phyloP scores from a whole-genome alignment of 2,888 invertebrate species.

The Ophion obscuratus region DNA sequence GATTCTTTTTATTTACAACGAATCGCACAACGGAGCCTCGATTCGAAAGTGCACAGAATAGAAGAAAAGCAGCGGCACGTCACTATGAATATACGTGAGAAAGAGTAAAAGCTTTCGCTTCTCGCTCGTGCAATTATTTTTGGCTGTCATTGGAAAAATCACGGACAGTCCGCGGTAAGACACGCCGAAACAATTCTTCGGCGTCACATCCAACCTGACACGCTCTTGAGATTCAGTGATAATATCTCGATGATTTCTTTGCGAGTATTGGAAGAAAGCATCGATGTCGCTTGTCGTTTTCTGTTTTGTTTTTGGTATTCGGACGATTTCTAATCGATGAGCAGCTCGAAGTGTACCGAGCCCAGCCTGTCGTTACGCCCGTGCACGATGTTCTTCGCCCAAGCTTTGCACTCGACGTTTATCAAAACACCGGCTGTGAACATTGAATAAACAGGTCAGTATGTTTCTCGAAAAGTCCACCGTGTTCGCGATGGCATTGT shows the following conservation, averaged over 20 bases:
- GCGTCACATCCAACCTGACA: background rate
- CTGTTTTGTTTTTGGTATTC: background rate
- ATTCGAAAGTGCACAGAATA: slow-evolving; percentile 8
- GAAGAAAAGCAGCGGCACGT: slow-evolving; percentile 7
- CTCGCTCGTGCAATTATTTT: background rate
- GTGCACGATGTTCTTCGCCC: slow-evolving; percentile 89
- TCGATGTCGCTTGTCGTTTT: background rate
- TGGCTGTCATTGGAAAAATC: slow-evolving; percentile 8
- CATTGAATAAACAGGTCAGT: slow-evolving; percentile 11
- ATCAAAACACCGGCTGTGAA: slow-evolving; percentile 87
- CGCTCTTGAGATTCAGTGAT: slow-evolving; percentile 21
- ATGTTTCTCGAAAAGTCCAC: slow-evolving; percentile 12
- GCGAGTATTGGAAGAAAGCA: slow-evolving; percentile 13
- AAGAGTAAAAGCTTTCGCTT: background rate
- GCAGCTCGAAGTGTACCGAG: slow-evolving; percentile 90
- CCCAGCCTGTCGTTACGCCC: slow-evolving; percentile 89
- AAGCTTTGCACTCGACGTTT: slow-evolving; percentile 90
- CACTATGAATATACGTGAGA: background rate
- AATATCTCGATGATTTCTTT: slow-evolving; percentile 21
- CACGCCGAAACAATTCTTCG: slow-evolving; percentile 11
- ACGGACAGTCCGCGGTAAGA: slow-evolving; percentile 3
- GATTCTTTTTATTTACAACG: slow-evolving; percentile 51
- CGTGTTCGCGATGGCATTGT: background rate
- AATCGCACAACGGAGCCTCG: slow-evolving; percentile 31
- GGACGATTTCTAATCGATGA: slow-evolving; percentile 84